Evolutionary conservation across 2,797 vertebrate species (phyloP).

Genomic region (Silurus aristotelis): DNA sequence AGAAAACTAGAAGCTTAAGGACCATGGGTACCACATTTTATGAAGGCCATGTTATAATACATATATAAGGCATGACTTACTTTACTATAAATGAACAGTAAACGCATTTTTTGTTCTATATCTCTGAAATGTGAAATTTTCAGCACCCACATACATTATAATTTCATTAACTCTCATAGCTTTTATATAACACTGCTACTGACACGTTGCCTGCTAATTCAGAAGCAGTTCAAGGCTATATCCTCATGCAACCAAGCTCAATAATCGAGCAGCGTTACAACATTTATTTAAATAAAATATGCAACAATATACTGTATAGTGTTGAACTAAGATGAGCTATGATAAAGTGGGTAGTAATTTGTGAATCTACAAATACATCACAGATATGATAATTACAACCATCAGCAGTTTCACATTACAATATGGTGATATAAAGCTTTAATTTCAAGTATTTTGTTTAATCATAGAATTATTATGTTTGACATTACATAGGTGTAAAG

Average conservation of each 20-base stretch:
- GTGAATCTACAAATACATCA: not conserved
- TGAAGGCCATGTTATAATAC: not conserved
- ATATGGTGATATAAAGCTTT: not conserved
- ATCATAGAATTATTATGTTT: not conserved
- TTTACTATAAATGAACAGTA: not conserved
- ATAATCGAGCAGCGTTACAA: not conserved
- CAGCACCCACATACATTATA: not conserved
- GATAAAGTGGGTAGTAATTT: too few relatives aligned
- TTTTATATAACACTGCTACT: not conserved
- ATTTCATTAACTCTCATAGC: not conserved
- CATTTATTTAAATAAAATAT: not conserved
- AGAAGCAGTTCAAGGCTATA: not conserved
- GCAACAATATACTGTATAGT: too few relatives aligned
- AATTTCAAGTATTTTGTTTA: too few relatives aligned
- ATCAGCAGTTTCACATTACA: not conserved
- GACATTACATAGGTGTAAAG: not conserved
- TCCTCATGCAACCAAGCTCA: not conserved
- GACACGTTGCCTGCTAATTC: not conserved
- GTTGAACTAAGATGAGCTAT: too few relatives aligned
- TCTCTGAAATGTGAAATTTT: not conserved
- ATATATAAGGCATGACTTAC: not conserved
- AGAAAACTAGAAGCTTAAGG: not conserved
- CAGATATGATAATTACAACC: not conserved
- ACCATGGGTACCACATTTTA: not conserved
- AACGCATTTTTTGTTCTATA: not conserved